Evolutionary conservation across 2,797 vertebrate genomes (phyloP).

Genomic region (Geotria australis): DNA sequence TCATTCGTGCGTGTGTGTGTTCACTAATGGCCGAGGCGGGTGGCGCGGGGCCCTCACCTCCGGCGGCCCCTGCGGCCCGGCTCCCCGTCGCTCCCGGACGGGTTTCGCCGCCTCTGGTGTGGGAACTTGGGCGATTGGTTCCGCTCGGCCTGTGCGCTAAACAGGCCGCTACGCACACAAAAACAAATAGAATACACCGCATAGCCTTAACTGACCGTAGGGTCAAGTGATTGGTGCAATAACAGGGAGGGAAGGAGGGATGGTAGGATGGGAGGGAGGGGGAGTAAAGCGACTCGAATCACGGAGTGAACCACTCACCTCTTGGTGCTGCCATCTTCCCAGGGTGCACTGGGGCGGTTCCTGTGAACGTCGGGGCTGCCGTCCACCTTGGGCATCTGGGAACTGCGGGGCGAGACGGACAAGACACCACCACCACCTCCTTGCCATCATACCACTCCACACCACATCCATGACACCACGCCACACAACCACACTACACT

Average conservation of each 20-base stretch:
- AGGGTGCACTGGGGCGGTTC: constrained; percentile 19
- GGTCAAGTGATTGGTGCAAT: too few relatives aligned
- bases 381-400: constrained; percentile 27
- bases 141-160: constrained; percentile 26
- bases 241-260: too few relatives aligned
- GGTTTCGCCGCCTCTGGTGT: constrained; percentile 17
- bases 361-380: constrained; percentile 22
- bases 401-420: constrained; percentile 11
- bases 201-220: too few relatives aligned
- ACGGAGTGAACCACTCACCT: too few relatives aligned
- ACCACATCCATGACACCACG: too few relatives aligned
- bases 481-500: too few relatives aligned
- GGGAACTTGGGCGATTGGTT: constrained; percentile 45
- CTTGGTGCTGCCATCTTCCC: constrained; percentile 32
- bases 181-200: too few relatives aligned
- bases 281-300: too few relatives aligned
- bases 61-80: constrained; percentile 15
- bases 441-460: too few relatives aligned
- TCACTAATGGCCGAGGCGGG: too few relatives aligned
- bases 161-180: constrained; percentile 21
- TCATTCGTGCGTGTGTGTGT: too few relatives aligned
- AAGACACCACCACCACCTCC: background rate
- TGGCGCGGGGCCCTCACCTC: constrained; percentile 11
- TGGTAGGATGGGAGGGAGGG: too few relatives aligned
- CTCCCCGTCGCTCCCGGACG: constrained; percentile 33